Evolutionary conservation across 2,113 vertebrate genomes (phyloP), one percentile per base, ranked within the genome.

Genomic region (Hippocampus zosterae): DNA sequence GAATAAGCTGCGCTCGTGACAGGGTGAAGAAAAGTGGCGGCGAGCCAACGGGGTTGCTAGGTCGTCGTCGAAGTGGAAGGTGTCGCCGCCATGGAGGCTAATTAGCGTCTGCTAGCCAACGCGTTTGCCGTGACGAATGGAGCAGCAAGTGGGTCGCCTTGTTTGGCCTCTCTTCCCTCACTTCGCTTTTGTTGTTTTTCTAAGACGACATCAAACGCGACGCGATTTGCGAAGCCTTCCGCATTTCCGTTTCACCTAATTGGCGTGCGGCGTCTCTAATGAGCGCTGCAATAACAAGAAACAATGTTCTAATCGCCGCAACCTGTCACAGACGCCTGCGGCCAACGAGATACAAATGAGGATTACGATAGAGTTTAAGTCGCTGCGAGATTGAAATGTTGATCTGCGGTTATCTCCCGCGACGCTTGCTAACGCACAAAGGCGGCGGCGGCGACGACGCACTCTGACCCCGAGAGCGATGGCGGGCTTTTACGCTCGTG

Each of bases 191-290:
- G 5, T 67, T 62, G 53, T 75, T 65, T 69, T 55, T 81, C 77
- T 77, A 70, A 71, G 25, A 70, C 57, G 37, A 71, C 79, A 81
- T 88, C 86, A 89, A 85, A 89, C n/a, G 81, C 81, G 65, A 68
- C 79, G 67, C 40, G 63, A 73, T 84, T 78, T 81, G 78, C 74
- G 77, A 74, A 84, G 82, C 40, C 50, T 81, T 81, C 74, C 82
- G 72, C n/a, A n/a, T n/a, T n/a, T n/a, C n/a, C 69, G 75, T 87
- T 88, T 88, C 79, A 88, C 88, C 83, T 81, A 75, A 86, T 89
- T 82, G 27, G 27, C 76, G 67, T 37, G 71, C 52, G 66, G 71
- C 72, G 77, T 59, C 66, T 71, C 40, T 64, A 56, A 75, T 67
- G 70, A 57, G 40, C 67, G 60, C 40, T 75, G 78, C 76, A 84